These are phyloP conservation scores for Colaptes auratus DNA, from an alignment of 2,113 vertebrate species.

Conservation along the genomic window DNA sequence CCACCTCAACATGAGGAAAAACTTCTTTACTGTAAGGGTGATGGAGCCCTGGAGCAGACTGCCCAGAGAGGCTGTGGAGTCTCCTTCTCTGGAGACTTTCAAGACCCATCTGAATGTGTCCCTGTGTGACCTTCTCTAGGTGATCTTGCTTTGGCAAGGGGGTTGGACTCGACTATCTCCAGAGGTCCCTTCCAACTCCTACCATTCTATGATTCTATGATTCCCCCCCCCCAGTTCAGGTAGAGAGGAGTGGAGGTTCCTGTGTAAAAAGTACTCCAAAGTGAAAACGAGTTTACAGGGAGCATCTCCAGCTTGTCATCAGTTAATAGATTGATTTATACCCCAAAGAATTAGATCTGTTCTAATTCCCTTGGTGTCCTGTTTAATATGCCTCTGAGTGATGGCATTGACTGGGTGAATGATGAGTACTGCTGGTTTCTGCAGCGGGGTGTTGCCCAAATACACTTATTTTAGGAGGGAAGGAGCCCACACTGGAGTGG, in stretches of 20 bases:
- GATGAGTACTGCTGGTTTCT: not conserved
- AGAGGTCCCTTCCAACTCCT: no score
- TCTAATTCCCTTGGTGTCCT: not conserved
- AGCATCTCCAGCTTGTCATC: not conserved
- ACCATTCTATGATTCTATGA: no score
- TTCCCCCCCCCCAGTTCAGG: not conserved
- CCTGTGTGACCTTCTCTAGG: no score
- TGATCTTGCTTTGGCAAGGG: no score
- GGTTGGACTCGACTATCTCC: no score
- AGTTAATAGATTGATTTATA: not conserved
- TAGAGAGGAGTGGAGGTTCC: not conserved
- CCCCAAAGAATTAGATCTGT: not conserved
- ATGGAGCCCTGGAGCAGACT: no score
- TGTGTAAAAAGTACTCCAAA: not conserved
- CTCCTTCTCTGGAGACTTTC: no score
- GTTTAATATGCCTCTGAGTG: accelerated
- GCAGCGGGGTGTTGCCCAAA: accelerated
- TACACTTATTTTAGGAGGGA: not conserved
- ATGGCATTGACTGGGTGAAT: not conserved
- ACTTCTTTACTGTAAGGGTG: no score
- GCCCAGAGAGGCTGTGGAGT: no score
- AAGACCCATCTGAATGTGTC: no score
- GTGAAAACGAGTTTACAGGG: not conserved
- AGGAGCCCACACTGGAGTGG: not conserved
- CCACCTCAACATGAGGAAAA: no score